phyloP scores from a whole-genome alignment of 2,888 invertebrate species.

The Scaptomyza tumidula region DNA sequence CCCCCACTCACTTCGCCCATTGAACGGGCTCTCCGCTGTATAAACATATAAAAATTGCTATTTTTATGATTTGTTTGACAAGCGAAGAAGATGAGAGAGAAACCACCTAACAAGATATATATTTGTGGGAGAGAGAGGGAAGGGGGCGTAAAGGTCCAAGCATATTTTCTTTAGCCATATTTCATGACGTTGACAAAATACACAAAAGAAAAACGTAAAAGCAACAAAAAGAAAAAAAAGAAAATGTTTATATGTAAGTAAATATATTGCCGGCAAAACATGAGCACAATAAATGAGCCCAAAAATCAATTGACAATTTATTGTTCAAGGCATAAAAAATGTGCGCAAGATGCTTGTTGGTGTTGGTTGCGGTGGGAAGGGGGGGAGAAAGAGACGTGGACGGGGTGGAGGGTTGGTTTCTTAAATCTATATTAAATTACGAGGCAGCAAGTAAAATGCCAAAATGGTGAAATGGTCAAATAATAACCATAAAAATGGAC shows the following conservation, averaged over 20 bases:
- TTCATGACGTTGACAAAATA: conserved; percentile 47
- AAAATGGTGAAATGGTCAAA: conserved; percentile 64
- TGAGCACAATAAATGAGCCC: conserved; percentile 67
- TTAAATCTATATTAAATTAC: conserved; percentile 78
- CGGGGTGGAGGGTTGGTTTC: conserved; percentile 4
- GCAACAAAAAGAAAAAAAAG: conserved; percentile 6
- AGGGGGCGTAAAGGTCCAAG: conserved; percentile 21
- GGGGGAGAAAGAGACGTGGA: neutral
- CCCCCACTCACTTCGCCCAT: no score
- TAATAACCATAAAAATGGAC: conserved; percentile 66
- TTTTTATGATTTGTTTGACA: conserved; percentile 78
- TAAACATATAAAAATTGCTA: conserved; percentile 37
- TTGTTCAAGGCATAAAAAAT: conserved; percentile 74
- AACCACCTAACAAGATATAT: conserved; percentile 6
- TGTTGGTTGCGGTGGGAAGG: no score
- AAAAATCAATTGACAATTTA: conserved; percentile 80
- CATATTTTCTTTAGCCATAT: conserved; percentile 45
- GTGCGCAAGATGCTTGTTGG: neutral
- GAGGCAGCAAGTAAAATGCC: conserved; percentile 68
- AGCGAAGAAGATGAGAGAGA: conserved; percentile 14
- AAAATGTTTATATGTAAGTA: conserved; percentile 19
- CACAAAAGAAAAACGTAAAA: conserved; percentile 24
- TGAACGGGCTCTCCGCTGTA: neutral
- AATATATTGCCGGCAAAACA: conserved; percentile 51
- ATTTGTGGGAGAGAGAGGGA: conserved; percentile 4